Conservation (phyloP, 2,888 invertebrate species). For the Geotrupes spiniger region DNA sequence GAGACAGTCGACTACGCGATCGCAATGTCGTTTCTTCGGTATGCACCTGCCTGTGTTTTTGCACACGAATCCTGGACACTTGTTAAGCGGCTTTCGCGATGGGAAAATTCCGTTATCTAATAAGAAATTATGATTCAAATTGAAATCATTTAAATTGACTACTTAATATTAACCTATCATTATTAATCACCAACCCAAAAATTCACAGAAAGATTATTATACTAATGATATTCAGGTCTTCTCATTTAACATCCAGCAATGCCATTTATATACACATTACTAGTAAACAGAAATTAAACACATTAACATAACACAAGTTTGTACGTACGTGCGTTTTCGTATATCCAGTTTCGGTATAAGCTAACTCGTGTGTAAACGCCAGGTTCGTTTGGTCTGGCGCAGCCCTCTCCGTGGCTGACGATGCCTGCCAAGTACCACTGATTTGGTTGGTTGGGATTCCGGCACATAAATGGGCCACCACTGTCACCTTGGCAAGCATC, state of each 20-base stretch:
- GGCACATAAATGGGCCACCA: constrained; percentile 81
- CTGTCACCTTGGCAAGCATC: constrained; percentile 87
- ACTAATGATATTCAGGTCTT: too few species aligned
- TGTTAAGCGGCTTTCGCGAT: constrained; percentile 54
- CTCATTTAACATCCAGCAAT: too few species aligned
- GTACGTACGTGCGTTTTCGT: constrained; percentile 57
- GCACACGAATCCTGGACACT: constrained; percentile 74
- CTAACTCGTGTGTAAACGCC: constrained; percentile 81
- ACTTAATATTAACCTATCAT: too few species aligned
- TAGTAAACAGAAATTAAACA: too few species aligned
- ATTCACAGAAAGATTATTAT: too few species aligned
- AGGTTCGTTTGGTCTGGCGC: constrained; percentile 74
- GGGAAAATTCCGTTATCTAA: constrained; percentile 54
- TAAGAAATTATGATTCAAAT: constrained; percentile 28
- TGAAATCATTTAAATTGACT: not conserved
- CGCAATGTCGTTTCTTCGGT: constrained; percentile 63
- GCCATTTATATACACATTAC: too few species aligned
- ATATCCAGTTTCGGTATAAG: constrained; percentile 73
- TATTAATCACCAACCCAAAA: too few species aligned
- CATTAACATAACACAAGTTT: not conserved
- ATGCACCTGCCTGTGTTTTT: constrained; percentile 66
- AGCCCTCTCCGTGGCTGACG: constrained; percentile 85
- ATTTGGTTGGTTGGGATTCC: constrained; percentile 61
- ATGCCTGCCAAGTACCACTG: constrained; percentile 82
- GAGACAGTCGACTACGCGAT: constrained; percentile 72